Percentiles rank a stretch among this genome's conserved stretches.
phyloP scores from a whole-genome alignment of 2,888 invertebrate genomes.

The Hofmannophila pseudospretella region DNA sequence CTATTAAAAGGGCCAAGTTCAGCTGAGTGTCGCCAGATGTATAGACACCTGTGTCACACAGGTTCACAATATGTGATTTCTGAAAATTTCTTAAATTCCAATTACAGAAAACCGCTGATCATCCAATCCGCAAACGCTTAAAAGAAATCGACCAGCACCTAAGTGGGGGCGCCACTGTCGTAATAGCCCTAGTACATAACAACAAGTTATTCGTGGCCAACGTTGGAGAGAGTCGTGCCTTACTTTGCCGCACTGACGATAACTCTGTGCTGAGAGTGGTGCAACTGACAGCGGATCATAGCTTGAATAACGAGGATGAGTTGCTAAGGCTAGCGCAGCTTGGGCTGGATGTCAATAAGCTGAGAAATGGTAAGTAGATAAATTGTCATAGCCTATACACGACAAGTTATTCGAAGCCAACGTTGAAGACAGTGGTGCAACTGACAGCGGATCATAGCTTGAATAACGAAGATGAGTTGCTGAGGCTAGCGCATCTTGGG shows the following conservation, averaged over 20 bases:
- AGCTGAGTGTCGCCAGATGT: too few relatives aligned
- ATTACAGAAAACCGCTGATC: constrained; percentile 61
- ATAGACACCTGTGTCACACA: too few relatives aligned
- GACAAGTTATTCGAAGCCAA: constrained; percentile 91
- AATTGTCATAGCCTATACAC: constrained; percentile 86
- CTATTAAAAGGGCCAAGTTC: too few relatives aligned
- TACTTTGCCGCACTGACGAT: constrained; percentile 87
- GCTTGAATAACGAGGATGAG: constrained; percentile 91
- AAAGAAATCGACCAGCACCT: constrained; percentile 87
- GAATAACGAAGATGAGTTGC: constrained; percentile 89
- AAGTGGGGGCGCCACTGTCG: constrained; percentile 89
- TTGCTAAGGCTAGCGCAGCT: constrained; percentile 85
- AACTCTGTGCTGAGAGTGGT: constrained; percentile 84
- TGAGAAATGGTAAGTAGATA: constrained; percentile 78
- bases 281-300: constrained; percentile 91
- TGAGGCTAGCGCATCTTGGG: constrained; percentile 86
- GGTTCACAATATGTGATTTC: too few relatives aligned
- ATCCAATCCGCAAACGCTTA: constrained; percentile 79
- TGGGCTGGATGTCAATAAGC: constrained; percentile 83
- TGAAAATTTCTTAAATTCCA: too few relatives aligned
- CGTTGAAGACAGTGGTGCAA: constrained; percentile 88
- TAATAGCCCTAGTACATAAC: constrained; percentile 87
- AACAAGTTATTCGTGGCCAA: constrained; percentile 91
- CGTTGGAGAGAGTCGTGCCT: constrained; percentile 88
- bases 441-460: constrained; percentile 91